Base-by-base conservation (phyloP, 2,113 vertebrate genomes). In the Megalops atlanticus region DNA sequence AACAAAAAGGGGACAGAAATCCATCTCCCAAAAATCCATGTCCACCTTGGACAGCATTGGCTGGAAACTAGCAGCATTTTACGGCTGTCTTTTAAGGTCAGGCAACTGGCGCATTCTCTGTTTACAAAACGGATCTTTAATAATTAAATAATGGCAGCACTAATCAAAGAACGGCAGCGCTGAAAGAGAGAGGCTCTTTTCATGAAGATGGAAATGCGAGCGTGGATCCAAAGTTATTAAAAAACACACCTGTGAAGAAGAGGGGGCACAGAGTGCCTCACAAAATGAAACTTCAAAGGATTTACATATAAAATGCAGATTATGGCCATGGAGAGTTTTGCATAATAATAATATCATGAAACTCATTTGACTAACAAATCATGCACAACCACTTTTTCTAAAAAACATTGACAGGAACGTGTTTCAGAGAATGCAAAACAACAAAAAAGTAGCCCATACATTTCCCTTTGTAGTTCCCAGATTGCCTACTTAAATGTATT, bases 281-380 rank as follows among this genome's bases (percentile, higher is more conserved):
- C 36, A 45, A 74, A 71, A 82, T 47, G 18, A 68, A 68, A 82
- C 81, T 82, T 79, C 71, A 82, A 82, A 68, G 81, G 81, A 79
- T 79, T 82, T 74, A 74, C 77, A 82, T 82, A 74, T 64, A 79
- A 82, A 79, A 78, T 82, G 76, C 71, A 82, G 71, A 82, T 74
- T 74, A 79, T 74, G 68, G 52, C 39, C 18, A 77, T 79, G 76
- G 79, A 82, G 74, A 74, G 76, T 38, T 82, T 82, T 82, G 70
- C 76, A 82, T 82, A 82, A 75, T 79, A 79, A 45, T 78, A 77
- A 36, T 58, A 41, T 70, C 31, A 43, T 35, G 79, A 74, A 36
- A 36, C 76, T 79, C 33, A 74, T 82, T 78, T 82, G 81, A 78
- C 81, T 82, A 82, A 82, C 81, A 82, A 82, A 82, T 82, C 70